Base-by-base conservation (phyloP, 2,797 vertebrate genomes). In the Echeneis naucrates region DNA sequence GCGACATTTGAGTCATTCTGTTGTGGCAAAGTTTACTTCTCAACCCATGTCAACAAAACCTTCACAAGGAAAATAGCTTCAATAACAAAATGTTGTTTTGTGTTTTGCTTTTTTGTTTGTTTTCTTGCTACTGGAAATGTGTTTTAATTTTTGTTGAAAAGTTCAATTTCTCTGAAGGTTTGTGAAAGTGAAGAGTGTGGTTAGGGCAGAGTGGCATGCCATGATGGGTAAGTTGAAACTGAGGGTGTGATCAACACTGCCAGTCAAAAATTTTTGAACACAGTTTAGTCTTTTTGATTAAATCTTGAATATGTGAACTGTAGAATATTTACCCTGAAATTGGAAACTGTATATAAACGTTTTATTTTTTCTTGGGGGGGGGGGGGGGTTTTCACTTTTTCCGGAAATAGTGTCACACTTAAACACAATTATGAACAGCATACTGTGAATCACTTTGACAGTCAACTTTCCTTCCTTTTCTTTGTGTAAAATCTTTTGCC, bases 161-260 rank as follows among this genome's bases (percentile, higher is more conserved):
- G 72, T 85, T 75, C 47, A 66, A 35, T 62, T 82, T 51, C 73
- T 72, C 72, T 60, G 85, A 90, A 71, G 87, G 90, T 87, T 73
- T 74, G 82, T 84, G 92, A 78, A 93, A 79, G 92, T 93, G 87
- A 79, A 63, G 53, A 65, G 64, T 52, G 50, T 21, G 63, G 44
- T 44, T 66, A 77, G 67, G 78, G 85, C 74, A 66, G 58, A 66
- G 74, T 54, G 59, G 50, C 69, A 68, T 70, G 66, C 77, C 66
- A 19, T 53, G 63, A 40, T 38, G 0, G 54, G 75, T 61, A 79
- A 68, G 77, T 77, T 54, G 62, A 75, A 60, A 54, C 30, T 35
- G 42, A 68, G 35, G 38, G 72, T 42, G 68, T 61, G 67, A 68
- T 79, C 54, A 51, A 48, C 65, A 68, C 77, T 70, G 64, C 58